Base-by-base conservation (phyloP, 2,797 vertebrate species). In the Microcaecilia unicolor region DNA sequence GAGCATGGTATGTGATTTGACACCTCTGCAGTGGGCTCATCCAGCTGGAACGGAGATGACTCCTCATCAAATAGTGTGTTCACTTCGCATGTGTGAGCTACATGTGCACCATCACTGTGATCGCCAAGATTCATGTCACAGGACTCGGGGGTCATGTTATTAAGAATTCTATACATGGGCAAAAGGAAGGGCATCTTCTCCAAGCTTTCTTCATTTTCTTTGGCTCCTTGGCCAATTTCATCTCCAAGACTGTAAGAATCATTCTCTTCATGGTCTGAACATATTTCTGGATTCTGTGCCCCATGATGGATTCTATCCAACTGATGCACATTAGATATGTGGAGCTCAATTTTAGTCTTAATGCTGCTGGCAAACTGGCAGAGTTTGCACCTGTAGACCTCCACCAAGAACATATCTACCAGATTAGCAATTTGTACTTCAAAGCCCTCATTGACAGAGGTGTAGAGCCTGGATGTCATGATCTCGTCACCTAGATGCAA, bases 401-500 rank as follows among this genome's bases (percentile, higher is more conserved):
- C 72, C 22, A 83, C 59, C 16, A 82, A 58, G 50, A 87, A 84
- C 27, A 60, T 45, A 52, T 85, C 80, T 17, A 78, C 68, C 16
- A 77, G 34, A 27, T 25, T n/a, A 2, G 44, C 51, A 32, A 59
- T 7, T 6, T 23, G 50, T 15, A 28, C 37, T 30, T 64, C 46
- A 34, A 80, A 41, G 2, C 55, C 64, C 10, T 71, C 69, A 9
- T 44, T 47, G 2, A 48, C 31, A 17, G 53, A 67, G 26, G 67
- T 69, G 46, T 52, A 76, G 14, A 84, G 49, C 1, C 25, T 41
- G 12, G 74, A 61, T 3, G 31, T 61, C 27, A 62, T 4, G 0
- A 38, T 58, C 10, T 66, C 76, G 9, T 71, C 55, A 2, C 2
- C 4, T 16, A 56, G 34, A 34, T 42, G 55, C 3, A 64, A 43